Conservation (phyloP, 2,888 invertebrate species). For the Drosophila borealis region DNA sequence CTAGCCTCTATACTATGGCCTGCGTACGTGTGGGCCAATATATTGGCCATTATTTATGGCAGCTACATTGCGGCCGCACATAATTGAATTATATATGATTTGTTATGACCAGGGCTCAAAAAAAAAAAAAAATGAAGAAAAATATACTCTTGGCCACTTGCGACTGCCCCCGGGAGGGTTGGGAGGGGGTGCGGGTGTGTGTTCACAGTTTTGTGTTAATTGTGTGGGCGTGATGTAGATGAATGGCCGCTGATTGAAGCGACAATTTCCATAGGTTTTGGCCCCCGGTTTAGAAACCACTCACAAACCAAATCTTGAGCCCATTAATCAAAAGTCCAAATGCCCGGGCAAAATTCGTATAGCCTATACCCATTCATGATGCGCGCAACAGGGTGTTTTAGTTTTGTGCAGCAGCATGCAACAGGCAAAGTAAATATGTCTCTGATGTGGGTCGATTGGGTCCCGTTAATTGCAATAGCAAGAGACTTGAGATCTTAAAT, state of each 20-base stretch:
- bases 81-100: slow-evolving; percentile 73
- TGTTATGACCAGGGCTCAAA: slow-evolving; percentile 55
- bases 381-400: too few species aligned
- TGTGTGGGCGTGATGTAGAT: slow-evolving; percentile 79
- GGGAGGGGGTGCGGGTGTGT: slow-evolving; percentile 16
- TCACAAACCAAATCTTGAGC: slow-evolving; percentile 32
- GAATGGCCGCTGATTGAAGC: slow-evolving; percentile 66
- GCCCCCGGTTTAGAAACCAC: slow-evolving; percentile 12
- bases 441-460: too few species aligned
- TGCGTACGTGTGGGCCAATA: slow-evolving; percentile 39
- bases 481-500: too few species aligned
- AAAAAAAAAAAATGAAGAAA: neutral
- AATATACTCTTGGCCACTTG: slow-evolving; percentile 4
- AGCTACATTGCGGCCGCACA: slow-evolving; percentile 65
- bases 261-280: slow-evolving; percentile 47
- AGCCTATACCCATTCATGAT: neutral
- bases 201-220: slow-evolving; percentile 65
- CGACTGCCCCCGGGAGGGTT: neutral
- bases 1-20: neutral
- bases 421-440: too few species aligned
- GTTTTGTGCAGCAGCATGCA: too few species aligned
- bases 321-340: slow-evolving; percentile 59
- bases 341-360: slow-evolving; percentile 22
- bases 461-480: too few species aligned
- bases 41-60: slow-evolving; percentile 72